These are phyloP conservation scores for Pandemis cinnamomeana DNA, from an alignment of 2,888 invertebrate species.

Conservation along the genomic window DNA sequence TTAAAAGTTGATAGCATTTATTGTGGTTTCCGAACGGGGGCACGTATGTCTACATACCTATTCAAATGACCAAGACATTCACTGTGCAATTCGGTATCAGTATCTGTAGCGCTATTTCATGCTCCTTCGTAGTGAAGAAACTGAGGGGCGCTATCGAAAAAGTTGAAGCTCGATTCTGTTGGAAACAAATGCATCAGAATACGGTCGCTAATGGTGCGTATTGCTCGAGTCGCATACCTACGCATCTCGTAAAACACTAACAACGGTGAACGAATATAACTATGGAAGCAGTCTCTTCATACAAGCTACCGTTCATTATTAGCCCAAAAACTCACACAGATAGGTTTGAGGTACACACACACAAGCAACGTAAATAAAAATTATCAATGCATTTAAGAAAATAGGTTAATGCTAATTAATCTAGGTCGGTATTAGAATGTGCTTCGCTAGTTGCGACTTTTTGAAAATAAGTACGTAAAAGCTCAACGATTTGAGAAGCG, in stretches of 20 bases:
- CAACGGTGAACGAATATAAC: no score
- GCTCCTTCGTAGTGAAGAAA: neutral
- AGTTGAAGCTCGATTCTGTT: neutral
- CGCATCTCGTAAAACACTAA: constrained; percentile 53
- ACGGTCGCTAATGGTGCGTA: constrained; percentile 6
- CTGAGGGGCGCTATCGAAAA: neutral
- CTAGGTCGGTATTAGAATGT: no score
- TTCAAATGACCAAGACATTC: neutral
- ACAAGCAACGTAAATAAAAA: no score
- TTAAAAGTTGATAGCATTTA: constrained; percentile 36
- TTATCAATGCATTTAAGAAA: no score
- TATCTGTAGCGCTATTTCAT: neutral
- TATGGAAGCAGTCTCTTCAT: no score
- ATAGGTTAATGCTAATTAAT: no score
- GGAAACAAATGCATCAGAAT: constrained; percentile 4
- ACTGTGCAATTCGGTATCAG: neutral
- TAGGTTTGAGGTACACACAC: no score
- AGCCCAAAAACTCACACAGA: no score
- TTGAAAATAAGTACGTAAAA: no score
- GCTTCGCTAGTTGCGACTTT: no score
- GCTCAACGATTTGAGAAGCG: no score
- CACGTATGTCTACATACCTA: constrained; percentile 20
- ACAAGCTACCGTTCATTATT: no score
- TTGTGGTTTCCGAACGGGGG: constrained; percentile 30
- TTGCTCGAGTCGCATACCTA: constrained; percentile 50